Percentiles rank a stretch among this genome's conserved stretches.
Conservation (phyloP, 1,140 invertebrate species). For the Ceratina australensis region DNA sequence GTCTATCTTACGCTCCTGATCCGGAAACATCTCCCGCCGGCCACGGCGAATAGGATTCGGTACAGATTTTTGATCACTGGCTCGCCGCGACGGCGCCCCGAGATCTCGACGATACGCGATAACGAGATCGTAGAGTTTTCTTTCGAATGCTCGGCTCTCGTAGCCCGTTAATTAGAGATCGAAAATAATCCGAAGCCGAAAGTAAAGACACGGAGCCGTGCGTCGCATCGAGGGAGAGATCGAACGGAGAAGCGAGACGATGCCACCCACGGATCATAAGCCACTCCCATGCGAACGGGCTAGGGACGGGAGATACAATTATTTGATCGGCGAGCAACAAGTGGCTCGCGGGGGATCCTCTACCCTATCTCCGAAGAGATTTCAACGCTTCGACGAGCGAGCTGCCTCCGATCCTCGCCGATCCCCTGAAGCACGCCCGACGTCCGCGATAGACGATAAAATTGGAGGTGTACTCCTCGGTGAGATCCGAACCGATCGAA, state of each 20-base stretch:
- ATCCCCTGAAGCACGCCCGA: neutral
- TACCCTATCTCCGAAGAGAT: conserved; percentile 52
- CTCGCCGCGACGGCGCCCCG: neutral
- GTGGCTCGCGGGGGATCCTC: conserved; percentile 53
- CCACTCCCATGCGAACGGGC: conserved; percentile 1
- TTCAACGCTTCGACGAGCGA: conserved; percentile 63
- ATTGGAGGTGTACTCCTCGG: too few relatives aligned
- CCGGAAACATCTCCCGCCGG: neutral
- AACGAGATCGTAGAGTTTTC: too few relatives aligned
- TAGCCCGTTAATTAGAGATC: too few relatives aligned
- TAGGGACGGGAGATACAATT: conserved; percentile 60
- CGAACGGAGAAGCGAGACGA: conserved; percentile 26
- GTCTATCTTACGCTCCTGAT: conserved; percentile 20
- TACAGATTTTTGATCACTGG: neutral
- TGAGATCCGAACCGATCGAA: too few relatives aligned
- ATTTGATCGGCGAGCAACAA: conserved; percentile 67
- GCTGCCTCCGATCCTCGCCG: conserved; percentile 20
- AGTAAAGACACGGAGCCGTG: too few relatives aligned
- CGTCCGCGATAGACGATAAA: neutral
- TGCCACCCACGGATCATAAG: conserved; percentile 50
- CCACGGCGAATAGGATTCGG: neutral
- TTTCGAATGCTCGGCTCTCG: too few relatives aligned
- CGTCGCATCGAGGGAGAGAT: conserved; percentile 18
- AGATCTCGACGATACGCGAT: too few relatives aligned
- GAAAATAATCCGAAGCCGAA: too few relatives aligned